phyloP scores from a whole-genome alignment of 2,888 invertebrate species.

The Machimus atricapillus region DNA sequence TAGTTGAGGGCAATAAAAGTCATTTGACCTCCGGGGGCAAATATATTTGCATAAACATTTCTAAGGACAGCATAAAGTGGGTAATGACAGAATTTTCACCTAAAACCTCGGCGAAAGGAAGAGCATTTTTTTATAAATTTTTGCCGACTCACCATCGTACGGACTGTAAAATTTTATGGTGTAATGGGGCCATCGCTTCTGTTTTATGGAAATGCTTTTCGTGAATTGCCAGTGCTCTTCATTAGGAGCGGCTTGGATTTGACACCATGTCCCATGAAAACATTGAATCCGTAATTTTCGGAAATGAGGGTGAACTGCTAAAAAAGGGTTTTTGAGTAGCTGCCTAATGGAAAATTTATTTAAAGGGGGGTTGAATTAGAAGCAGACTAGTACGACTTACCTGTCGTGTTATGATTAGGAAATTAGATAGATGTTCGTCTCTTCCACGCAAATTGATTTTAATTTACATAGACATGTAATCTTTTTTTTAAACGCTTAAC shows the following conservation, averaged over 20 bases:
- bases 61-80: neutral
- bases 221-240: neutral
- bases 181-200: neutral
- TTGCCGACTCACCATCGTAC: neutral
- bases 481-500: too few species aligned
- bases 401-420: neutral
- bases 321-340: neutral
- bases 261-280: neutral
- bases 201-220: neutral
- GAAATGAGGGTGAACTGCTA: neutral
- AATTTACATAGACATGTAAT: too few species aligned
- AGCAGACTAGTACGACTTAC: neutral
- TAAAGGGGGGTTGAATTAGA: neutral
- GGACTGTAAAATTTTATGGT: neutral
- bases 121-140: neutral
- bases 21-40: neutral
- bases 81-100: neutral
- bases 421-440: too few species aligned
- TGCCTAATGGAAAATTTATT: neutral
- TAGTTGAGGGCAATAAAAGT: neutral
- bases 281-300: neutral
- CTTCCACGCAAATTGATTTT: too few species aligned
- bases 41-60: neutral
- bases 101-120: neutral
- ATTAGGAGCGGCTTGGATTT: neutral